These are phyloP conservation scores for Polydrusus pterygomalis DNA, from an alignment of 2,888 invertebrate genomes.

Conservation along the genomic window DNA sequence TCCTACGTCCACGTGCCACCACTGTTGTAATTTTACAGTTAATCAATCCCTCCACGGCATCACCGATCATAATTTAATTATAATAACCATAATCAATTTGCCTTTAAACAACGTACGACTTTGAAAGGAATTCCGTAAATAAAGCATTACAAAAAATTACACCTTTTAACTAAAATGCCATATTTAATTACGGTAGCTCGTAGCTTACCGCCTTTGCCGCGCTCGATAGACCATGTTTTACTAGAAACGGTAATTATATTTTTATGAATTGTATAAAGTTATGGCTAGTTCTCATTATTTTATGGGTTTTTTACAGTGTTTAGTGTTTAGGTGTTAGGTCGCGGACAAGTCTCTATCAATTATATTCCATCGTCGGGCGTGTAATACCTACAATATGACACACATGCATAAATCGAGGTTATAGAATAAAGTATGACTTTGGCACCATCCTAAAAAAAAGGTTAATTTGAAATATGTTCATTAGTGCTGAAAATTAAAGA, in stretches of 20 bases:
- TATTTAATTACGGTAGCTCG: slow-evolving; percentile 21
- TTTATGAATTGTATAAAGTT: neutral
- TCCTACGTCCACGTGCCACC: no score
- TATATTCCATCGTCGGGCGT: no score
- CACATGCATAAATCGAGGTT: no score
- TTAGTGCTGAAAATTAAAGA: no score
- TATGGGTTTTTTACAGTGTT: no score
- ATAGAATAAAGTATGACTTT: no score
- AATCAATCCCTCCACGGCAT: neutral
- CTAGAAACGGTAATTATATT: neutral
- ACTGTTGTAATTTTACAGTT: neutral
- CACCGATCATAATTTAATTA: slow-evolving; percentile 1
- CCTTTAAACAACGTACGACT: slow-evolving; percentile 1
- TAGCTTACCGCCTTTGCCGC: neutral
- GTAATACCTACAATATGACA: no score
- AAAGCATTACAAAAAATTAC: slow-evolving; percentile 2
- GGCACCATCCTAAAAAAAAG: no score
- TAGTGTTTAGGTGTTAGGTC: no score
- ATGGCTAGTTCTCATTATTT: neutral
- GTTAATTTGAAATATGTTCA: no score
- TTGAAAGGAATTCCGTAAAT: neutral
- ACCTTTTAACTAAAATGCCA: slow-evolving; percentile 16
- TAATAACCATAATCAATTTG: slow-evolving; percentile 23
- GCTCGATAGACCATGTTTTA: neutral
- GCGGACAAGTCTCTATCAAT: no score